phyloP scores from a whole-genome alignment of 2,797 vertebrate genomes.

The Salarias fasciatus region DNA sequence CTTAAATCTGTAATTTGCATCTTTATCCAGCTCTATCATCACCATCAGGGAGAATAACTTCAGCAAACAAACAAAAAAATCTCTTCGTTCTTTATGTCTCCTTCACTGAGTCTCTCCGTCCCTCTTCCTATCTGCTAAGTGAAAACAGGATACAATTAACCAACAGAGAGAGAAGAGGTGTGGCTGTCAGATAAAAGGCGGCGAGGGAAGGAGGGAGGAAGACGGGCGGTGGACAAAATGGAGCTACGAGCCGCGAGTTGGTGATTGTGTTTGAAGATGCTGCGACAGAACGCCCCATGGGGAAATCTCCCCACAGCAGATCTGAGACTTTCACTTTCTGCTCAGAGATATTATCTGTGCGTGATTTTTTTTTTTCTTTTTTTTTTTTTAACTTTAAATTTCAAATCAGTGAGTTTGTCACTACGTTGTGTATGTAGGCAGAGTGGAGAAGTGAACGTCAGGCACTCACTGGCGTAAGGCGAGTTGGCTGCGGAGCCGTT shows the following conservation, averaged over 20 bases:
- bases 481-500: slow-evolving; percentile 98
- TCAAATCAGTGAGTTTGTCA: slow-evolving; percentile 28
- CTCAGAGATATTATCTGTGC: slow-evolving; percentile 5
- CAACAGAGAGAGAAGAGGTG: slow-evolving; percentile 57
- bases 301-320: slow-evolving; percentile 52
- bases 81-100: slow-evolving; percentile 9
- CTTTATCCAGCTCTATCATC: slow-evolving; percentile 3
- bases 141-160: slow-evolving; percentile 67
- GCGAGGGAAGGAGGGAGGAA: slow-evolving; percentile 36
- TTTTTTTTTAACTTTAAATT: no score
- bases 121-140: slow-evolving; percentile 52
- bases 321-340: slow-evolving; percentile 44
- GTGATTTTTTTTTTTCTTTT: no score
- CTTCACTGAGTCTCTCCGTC: slow-evolving; percentile 3
- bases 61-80: slow-evolving; percentile 16
- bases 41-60: slow-evolving; percentile 7
- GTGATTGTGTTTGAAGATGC: slow-evolving; percentile 62
- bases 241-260: slow-evolving; percentile 24
- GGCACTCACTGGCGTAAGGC: slow-evolving; percentile 96
- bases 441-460: slow-evolving; percentile 96
- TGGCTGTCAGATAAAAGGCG: slow-evolving; percentile 67
- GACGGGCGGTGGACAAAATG: slow-evolving; percentile 43
- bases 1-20: slow-evolving; percentile 4
- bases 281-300: slow-evolving; percentile 56
- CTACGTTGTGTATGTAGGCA: slow-evolving; percentile 71